These are phyloP conservation scores for Dolichomitus sp. DNA, from an alignment of 2,888 invertebrate species.

Conservation along the genomic window DNA sequence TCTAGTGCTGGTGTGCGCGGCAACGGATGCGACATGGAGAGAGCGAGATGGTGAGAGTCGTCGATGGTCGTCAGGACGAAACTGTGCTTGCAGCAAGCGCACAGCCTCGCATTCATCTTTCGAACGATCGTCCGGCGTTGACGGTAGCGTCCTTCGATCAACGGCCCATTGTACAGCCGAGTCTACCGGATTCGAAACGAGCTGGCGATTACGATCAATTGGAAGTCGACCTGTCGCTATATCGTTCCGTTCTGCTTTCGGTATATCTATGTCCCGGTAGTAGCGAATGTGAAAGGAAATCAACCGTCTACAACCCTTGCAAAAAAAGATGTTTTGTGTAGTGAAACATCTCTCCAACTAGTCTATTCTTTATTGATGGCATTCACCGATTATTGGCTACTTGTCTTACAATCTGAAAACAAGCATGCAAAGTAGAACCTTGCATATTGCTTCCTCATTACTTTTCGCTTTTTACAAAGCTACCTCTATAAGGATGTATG, in stretches of 20 bases:
- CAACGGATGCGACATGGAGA: constrained; percentile 45
- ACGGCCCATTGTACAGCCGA: constrained; percentile 55
- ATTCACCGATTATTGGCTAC: not conserved
- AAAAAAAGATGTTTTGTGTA: constrained; percentile 11
- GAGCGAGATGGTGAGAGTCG: constrained; percentile 40
- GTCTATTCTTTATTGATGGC: not conserved
- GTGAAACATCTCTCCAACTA: not conserved
- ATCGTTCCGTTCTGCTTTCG: constrained; percentile 29
- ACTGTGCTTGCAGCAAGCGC: constrained; percentile 56
- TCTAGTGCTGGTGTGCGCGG: constrained; percentile 35
- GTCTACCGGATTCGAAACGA: constrained; percentile 63
- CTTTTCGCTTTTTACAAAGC: too few relatives aligned
- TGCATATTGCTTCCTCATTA: not conserved
- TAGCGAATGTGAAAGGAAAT: constrained; percentile 24
- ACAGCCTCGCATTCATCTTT: constrained; percentile 65
- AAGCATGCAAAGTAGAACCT: not conserved
- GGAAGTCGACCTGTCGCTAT: constrained; percentile 56
- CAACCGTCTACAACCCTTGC: constrained; percentile 2
- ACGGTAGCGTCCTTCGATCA: constrained; percentile 62
- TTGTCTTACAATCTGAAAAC: not conserved
- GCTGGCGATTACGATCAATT: constrained; percentile 65
- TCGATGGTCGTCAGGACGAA: constrained; percentile 48
- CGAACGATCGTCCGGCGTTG: constrained; percentile 61
- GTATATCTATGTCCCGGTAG: constrained; percentile 8
- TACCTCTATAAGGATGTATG: too few relatives aligned